These are phyloP conservation scores for Barnardius zonarius DNA, from an alignment of 2,113 vertebrate genomes.

Conservation along the genomic window DNA sequence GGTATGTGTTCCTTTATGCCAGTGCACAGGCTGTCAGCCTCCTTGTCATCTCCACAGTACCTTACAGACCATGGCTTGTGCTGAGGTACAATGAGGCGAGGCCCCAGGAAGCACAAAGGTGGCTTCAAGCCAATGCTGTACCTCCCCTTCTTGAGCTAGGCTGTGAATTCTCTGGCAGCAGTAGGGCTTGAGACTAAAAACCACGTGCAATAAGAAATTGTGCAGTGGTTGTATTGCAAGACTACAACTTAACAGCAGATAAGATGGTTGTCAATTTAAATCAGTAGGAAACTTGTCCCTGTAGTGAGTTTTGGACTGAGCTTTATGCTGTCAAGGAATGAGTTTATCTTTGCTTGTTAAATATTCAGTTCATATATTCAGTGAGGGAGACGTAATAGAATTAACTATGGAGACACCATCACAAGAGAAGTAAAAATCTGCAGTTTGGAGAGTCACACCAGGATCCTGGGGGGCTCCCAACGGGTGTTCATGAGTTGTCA, in stretches of 20 bases:
- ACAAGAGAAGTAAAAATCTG: not conserved
- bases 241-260: not conserved
- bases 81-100: not conserved
- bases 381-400: not conserved
- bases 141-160: not conserved
- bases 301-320: not conserved
- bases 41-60: not conserved
- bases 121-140: not conserved
- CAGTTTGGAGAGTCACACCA: not conserved
- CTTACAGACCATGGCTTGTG: not conserved
- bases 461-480: rapidly evolving
- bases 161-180: not conserved
- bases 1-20: not conserved
- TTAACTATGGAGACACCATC: not conserved
- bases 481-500: not conserved
- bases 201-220: not conserved
- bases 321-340: not conserved
- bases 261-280: not conserved
- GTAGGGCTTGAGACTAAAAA: not conserved
- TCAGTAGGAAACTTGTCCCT: not conserved
- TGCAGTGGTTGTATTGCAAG: not conserved
- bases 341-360: not conserved
- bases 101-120: not conserved
- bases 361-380: not conserved
- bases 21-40: not conserved